phyloP scores from a whole-genome alignment of 2,113 vertebrate genomes.

The Myiozetetes cayanensis region DNA sequence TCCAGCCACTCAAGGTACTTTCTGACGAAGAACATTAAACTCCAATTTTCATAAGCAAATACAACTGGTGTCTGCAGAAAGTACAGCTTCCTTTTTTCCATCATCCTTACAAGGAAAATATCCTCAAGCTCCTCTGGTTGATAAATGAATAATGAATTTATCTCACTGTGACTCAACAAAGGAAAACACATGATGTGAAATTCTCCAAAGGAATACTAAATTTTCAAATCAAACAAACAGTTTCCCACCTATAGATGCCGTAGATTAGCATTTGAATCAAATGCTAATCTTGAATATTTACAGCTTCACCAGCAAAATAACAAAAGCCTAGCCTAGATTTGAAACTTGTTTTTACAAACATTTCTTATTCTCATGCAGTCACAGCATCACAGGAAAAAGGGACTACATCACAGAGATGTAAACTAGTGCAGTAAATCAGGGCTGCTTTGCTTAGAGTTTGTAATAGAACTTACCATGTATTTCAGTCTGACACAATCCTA shows the following conservation, averaged over 20 bases:
- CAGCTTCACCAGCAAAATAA: background rate
- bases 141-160: constrained; percentile 8
- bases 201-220: background rate
- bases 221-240: background rate
- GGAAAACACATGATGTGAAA: background rate
- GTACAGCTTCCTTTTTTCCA: background rate
- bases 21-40: background rate
- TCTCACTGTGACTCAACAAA: background rate
- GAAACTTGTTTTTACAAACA: background rate
- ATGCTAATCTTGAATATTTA: background rate
- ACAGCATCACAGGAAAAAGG: background rate
- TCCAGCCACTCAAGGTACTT: background rate
- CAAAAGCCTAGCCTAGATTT: background rate
- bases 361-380: background rate
- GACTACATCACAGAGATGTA: background rate
- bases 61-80: background rate
- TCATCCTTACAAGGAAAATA: background rate
- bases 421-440: background rate
- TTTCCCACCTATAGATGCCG: background rate
- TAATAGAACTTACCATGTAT: background rate
- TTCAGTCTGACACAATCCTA: background rate
- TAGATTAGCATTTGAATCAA: background rate
- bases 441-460: background rate
- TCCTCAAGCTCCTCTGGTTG: background rate
- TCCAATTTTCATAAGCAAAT: background rate